Evolutionary conservation across 2,113 vertebrate species (phyloP).

Genomic region (Danionella cerebrum): DNA sequence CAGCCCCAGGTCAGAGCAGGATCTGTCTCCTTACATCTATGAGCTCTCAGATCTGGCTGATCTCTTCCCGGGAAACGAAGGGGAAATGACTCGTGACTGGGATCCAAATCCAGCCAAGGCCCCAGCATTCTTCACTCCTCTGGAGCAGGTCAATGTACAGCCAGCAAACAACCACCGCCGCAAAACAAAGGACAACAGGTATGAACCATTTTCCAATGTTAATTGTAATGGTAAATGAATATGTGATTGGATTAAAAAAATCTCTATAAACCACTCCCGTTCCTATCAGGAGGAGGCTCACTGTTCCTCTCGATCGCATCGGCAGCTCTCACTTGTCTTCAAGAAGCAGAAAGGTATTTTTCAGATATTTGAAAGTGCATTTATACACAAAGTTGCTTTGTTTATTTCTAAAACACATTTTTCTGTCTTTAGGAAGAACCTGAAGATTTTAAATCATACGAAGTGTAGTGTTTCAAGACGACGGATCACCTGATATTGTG

Average conservation of each 20-base stretch:
- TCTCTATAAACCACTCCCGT: too few relatives aligned
- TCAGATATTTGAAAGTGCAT: too few relatives aligned
- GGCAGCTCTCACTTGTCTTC: slow-evolving; percentile 45
- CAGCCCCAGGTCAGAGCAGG: slow-evolving; percentile 45
- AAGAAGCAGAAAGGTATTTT: slow-evolving; percentile 50
- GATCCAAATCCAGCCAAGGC: slow-evolving; percentile 20
- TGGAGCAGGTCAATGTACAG: slow-evolving; percentile 37
- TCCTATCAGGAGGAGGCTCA: slow-evolving; percentile 51
- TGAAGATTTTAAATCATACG: slow-evolving; percentile 26
- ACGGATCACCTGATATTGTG: neutral
- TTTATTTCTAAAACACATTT: neutral
- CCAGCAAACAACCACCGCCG: slow-evolving; percentile 38
- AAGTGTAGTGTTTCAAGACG: slow-evolving; percentile 22
- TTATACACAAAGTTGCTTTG: too few relatives aligned
- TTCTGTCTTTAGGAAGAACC: slow-evolving; percentile 50
- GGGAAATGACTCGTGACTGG: slow-evolving; percentile 40
- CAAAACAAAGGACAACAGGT: slow-evolving; percentile 59
- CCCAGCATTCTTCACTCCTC: slow-evolving; percentile 14
- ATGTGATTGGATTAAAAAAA: too few relatives aligned
- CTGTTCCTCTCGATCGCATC: slow-evolving; percentile 60
- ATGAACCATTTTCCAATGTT: neutral
- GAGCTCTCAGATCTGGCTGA: slow-evolving; percentile 44
- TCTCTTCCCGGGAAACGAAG: slow-evolving; percentile 51
- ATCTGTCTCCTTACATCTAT: slow-evolving; percentile 38
- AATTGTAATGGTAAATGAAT: too few relatives aligned